Evolutionary conservation across 2,888 invertebrate species (phyloP).

Genomic region (Chloroclystis v-ata): DNA sequence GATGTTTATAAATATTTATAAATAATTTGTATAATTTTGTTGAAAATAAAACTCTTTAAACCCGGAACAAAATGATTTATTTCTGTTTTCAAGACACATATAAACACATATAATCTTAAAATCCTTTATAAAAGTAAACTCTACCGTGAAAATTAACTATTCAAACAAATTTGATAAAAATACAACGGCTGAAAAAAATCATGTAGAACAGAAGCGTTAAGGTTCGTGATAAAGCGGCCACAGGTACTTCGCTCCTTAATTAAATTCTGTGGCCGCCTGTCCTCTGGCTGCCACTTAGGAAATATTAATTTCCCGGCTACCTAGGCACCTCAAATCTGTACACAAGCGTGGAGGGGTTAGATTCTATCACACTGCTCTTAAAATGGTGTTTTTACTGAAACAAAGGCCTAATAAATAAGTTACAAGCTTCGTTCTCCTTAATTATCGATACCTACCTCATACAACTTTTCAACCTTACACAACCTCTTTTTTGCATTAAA

Average conservation of each 20-base stretch:
- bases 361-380: slow-evolving; percentile 11
- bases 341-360: slow-evolving; percentile 8
- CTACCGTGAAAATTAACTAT: not conserved
- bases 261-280: slow-evolving; percentile 40
- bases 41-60: too few species aligned
- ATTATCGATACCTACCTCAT: too few species aligned
- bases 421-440: too few species aligned
- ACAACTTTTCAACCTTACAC: too few species aligned
- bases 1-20: too few species aligned
- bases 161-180: not conserved
- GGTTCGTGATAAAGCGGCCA: slow-evolving; percentile 31
- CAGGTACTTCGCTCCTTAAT: slow-evolving; percentile 41
- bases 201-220: slow-evolving; percentile 21
- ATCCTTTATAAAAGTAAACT: not conserved
- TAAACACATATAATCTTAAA: too few species aligned
- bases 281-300: slow-evolving; percentile 36
- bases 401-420: too few species aligned
- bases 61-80: too few species aligned
- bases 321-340: slow-evolving; percentile 27
- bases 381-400: too few species aligned
- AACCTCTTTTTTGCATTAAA: too few species aligned
- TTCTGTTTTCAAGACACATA: too few species aligned
- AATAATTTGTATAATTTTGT: too few species aligned
- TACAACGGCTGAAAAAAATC: slow-evolving; percentile 19
- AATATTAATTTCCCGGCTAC: slow-evolving; percentile 46